These are phyloP conservation scores for Helicoverpa assulta DNA, from an alignment of 2,888 invertebrate genomes.

Conservation along the genomic window DNA sequence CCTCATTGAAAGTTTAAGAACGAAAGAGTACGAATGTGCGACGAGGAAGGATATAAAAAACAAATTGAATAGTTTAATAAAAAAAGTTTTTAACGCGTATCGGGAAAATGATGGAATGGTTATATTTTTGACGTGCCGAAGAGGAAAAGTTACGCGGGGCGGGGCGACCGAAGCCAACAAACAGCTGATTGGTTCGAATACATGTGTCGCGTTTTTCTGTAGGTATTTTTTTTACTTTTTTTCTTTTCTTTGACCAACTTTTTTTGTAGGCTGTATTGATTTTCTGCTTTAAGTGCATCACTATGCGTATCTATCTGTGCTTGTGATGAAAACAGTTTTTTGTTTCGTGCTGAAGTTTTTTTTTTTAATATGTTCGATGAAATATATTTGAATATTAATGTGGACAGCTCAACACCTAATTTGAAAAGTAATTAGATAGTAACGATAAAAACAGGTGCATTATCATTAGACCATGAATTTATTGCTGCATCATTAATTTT, in stretches of 20 bases:
- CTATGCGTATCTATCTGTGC: conserved; percentile 25
- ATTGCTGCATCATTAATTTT: conserved; percentile 57
- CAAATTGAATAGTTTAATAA: conserved; percentile 28
- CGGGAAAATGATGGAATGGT: conserved; percentile 73
- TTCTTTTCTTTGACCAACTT: conserved; percentile 59
- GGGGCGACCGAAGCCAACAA: conserved; percentile 82
- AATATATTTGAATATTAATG: conserved; percentile 38
- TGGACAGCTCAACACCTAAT: conserved; percentile 55
- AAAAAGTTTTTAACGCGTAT: conserved; percentile 62
- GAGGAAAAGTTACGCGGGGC: conserved; percentile 85
- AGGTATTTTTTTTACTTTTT: conserved; percentile 82
- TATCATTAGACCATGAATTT: conserved; percentile 61
- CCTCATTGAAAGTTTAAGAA: conserved; percentile 15
- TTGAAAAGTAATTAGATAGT: conserved; percentile 60
- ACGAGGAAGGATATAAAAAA: conserved; percentile 38
- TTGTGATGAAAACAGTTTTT: conserved; percentile 13
- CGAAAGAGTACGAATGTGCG: conserved; percentile 15
- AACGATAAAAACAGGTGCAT: conserved; percentile 58
- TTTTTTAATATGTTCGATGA: neutral
- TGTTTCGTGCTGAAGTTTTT: conserved; percentile 7
- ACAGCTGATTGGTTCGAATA: conserved; percentile 87
- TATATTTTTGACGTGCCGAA: conserved; percentile 84
- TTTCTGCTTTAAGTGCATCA: conserved; percentile 40
- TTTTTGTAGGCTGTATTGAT: conserved; percentile 58
- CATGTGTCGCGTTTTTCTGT: conserved; percentile 87